These are phyloP conservation scores for Melopsittacus undulatus DNA, from an alignment of 2,797 vertebrate species.

Conservation along the genomic window DNA sequence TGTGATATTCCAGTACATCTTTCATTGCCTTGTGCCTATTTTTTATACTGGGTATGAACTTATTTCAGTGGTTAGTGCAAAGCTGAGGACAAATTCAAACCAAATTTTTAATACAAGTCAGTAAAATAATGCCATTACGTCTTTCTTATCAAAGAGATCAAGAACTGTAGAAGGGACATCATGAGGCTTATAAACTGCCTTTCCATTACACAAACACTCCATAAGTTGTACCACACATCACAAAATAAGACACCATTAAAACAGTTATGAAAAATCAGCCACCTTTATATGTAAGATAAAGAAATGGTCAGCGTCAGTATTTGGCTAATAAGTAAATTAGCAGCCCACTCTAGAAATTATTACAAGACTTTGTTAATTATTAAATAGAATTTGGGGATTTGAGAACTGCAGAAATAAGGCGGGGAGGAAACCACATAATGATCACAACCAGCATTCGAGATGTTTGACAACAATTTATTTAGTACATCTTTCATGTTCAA, in stretches of 20 bases:
- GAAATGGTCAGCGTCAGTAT: not conserved
- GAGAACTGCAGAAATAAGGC: not conserved
- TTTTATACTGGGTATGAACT: not conserved
- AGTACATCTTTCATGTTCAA: not conserved
- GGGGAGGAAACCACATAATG: not conserved
- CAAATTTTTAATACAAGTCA: not conserved
- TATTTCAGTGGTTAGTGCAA: not conserved
- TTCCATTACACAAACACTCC: not conserved
- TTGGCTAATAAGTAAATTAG: not conserved
- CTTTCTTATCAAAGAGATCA: not conserved
- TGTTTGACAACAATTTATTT: not conserved
- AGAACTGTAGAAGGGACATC: not conserved
- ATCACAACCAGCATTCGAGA: not conserved
- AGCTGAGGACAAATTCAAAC: not conserved
- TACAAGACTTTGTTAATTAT: not conserved
- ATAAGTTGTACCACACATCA: not conserved
- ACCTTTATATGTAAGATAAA: not conserved
- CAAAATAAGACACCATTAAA: not conserved
- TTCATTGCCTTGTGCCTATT: not conserved
- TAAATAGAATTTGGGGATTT: not conserved
- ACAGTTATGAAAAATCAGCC: not conserved
- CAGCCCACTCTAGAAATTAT: not conserved
- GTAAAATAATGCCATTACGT: not conserved
- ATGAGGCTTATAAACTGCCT: not conserved
- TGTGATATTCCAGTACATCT: not conserved